Conservation (phyloP, 2,888 invertebrate genomes). For the Sesia apiformis region DNA sequence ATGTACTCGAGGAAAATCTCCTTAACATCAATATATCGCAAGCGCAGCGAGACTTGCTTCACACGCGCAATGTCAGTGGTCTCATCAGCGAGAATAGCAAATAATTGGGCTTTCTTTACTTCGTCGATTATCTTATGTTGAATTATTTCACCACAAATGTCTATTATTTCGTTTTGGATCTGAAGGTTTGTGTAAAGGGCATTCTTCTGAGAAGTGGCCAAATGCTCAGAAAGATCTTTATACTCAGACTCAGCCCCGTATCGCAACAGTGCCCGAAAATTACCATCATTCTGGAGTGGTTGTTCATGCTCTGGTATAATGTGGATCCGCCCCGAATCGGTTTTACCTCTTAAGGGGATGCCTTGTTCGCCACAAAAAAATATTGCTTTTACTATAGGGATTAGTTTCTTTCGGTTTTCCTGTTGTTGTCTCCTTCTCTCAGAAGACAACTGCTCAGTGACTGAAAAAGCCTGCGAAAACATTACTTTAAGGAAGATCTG, state of each 20-base stretch:
- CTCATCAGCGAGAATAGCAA: background rate
- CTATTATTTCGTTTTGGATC: slow-evolving; percentile 1
- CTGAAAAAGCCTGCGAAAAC: background rate
- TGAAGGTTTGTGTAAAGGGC: background rate
- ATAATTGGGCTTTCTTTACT: background rate
- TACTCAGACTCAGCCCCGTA: background rate
- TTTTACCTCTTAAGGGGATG: background rate
- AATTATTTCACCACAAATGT: slow-evolving; percentile 1
- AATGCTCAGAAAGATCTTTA: background rate
- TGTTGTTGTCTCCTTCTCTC: background rate
- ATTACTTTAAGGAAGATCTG: no score
- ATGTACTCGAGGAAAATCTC: background rate
- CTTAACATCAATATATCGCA: background rate
- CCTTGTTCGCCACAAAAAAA: background rate
- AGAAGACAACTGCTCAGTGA: background rate
- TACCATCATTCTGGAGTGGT: no score
- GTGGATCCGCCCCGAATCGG: no score
- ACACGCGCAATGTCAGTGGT: background rate
- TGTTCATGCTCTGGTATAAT: no score
- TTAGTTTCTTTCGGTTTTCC: background rate
- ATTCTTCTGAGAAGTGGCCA: background rate
- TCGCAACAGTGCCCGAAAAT: background rate
- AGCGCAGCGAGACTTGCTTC: background rate
- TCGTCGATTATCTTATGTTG: background rate
- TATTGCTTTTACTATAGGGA: background rate